Percentiles rank a stretch among this genome's conserved stretches.
phyloP scores from a whole-genome alignment of 1,140 invertebrate species.

The Sminthurides bifidus region DNA sequence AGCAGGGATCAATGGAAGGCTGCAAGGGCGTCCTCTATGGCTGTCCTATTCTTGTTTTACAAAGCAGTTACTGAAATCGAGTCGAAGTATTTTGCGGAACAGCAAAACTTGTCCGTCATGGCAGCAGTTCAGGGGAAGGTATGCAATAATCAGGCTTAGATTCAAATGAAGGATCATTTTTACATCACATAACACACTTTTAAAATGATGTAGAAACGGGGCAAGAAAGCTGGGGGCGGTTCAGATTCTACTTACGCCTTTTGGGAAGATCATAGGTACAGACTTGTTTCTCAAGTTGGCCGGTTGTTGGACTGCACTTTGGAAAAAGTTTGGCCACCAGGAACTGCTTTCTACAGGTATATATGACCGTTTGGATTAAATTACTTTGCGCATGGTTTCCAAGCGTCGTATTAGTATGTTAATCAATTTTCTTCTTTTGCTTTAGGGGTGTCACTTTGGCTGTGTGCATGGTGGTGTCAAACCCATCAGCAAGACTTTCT shows the following conservation, averaged over 20 bases:
- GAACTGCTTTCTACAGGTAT: not conserved
- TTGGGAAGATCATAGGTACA: not conserved
- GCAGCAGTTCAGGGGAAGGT: not conserved
- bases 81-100: conserved; percentile 1
- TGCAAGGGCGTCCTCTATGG: not conserved
- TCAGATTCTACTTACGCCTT: not conserved
- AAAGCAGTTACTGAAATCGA: conserved; percentile 3
- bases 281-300: not conserved
- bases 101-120: not conserved
- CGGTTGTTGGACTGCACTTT: not conserved
- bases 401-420: no score
- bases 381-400: not conserved
- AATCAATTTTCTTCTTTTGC: not conserved
- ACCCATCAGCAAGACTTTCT: not conserved
- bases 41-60: not conserved
- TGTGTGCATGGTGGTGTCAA: not conserved
- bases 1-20: not conserved
- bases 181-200: no score
- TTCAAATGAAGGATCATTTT: not conserved
- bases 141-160: not conserved
- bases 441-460: not conserved
- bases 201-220: not conserved
- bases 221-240: not conserved
- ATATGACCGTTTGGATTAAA: not conserved
- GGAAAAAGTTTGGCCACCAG: not conserved